Evolutionary conservation across 2,797 vertebrate genomes (phyloP).

Genomic region (Crenuchus spilurus): DNA sequence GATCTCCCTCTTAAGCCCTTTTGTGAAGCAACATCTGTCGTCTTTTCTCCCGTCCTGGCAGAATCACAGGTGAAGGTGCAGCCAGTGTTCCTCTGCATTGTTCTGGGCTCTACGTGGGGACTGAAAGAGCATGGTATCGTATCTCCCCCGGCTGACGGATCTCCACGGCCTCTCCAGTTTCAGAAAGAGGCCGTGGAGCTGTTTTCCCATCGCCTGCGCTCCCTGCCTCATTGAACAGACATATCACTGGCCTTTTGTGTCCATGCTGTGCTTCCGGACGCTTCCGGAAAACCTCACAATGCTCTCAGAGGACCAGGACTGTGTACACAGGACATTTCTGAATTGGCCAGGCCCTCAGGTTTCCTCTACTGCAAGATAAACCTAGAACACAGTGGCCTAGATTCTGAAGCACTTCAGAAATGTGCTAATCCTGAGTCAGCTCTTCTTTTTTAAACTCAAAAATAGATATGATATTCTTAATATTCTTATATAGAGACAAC

Average conservation of each 20-base stretch:
- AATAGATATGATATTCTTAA: too few relatives aligned
- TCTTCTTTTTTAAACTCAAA: too few relatives aligned
- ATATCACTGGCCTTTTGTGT: slow-evolving; percentile 55
- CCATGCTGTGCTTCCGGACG: slow-evolving; percentile 45
- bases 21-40: slow-evolving; percentile 51
- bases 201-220: slow-evolving; percentile 70
- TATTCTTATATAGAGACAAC: too few relatives aligned
- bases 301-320: slow-evolving; percentile 18
- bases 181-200: slow-evolving; percentile 59
- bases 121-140: slow-evolving; percentile 64
- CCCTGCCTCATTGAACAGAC: slow-evolving; percentile 66
- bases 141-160: slow-evolving; percentile 66
- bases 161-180: slow-evolving; percentile 68
- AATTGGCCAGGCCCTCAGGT: slow-evolving; percentile 38
- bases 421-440: not conserved
- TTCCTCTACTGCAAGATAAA: slow-evolving; percentile 33
- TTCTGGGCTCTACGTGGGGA: slow-evolving; percentile 54
- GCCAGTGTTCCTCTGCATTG: slow-evolving; percentile 46
- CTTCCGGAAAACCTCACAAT: slow-evolving; percentile 33
- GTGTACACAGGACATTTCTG: slow-evolving; percentile 22
- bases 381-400: slow-evolving; percentile 9
- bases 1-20: slow-evolving; percentile 14
- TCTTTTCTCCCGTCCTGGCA: slow-evolving; percentile 31
- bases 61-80: slow-evolving; percentile 55
- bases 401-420: slow-evolving; percentile 27